Evolutionary conservation across 2,113 vertebrate species (phyloP).

Genomic region (Parus major): DNA sequence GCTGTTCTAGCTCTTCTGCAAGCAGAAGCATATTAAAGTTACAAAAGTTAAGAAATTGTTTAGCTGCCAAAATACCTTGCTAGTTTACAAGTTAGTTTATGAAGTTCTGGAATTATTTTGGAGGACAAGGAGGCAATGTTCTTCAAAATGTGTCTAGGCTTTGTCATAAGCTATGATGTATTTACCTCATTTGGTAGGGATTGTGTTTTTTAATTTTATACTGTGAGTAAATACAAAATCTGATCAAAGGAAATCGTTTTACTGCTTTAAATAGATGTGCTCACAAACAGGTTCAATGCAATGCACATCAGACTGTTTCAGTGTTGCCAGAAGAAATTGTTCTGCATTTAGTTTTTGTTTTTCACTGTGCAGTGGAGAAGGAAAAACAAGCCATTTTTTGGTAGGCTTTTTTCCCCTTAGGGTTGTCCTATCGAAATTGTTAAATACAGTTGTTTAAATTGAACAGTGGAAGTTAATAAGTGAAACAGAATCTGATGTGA

Average conservation of each 20-base stretch:
- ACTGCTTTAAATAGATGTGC: not conserved
- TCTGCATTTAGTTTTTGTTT: not conserved
- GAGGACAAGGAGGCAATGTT: not conserved
- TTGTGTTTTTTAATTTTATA: not conserved
- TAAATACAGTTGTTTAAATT: not conserved
- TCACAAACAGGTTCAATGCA: not conserved
- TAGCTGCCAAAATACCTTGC: not conserved
- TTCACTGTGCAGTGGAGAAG: not conserved
- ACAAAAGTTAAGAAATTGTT: not conserved
- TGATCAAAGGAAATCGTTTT: not conserved
- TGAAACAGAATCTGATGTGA: not conserved
- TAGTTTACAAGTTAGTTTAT: not conserved
- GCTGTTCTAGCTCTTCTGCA: not conserved
- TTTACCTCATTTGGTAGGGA: not conserved
- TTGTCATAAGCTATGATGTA: not conserved
- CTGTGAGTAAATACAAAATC: not conserved
- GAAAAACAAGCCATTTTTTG: not conserved
- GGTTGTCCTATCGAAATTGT: not conserved
- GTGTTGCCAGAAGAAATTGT: not conserved
- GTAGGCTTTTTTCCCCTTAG: not conserved
- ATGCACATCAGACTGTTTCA: not conserved
- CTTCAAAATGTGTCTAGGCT: not conserved
- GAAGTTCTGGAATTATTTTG: not conserved
- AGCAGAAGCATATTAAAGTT: not conserved
- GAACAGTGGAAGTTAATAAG: not conserved